Evolutionary conservation across 2,797 vertebrate species (phyloP), one percentile per base, ranked within the genome.

Genomic region (Manis pentadactyla): DNA sequence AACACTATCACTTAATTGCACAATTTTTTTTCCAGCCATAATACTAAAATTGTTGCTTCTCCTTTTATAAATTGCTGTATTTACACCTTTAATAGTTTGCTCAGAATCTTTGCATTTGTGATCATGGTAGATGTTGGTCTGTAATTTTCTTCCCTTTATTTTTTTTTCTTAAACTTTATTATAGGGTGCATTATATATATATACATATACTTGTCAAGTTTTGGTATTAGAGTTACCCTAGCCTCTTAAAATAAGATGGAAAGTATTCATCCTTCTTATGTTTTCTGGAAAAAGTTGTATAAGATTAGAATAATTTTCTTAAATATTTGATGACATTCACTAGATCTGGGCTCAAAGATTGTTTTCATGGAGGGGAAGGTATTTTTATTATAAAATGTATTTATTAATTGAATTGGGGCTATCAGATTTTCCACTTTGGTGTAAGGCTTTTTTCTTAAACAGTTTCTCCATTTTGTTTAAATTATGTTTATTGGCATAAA

Each of bases 401-500:
- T 49, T 77, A 53, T 63, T 63, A 63, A 39, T 59, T 71, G 18
- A 69, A 34, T 64, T 87, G 87, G 4, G 23, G 29, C 9, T 55
- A 19, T 57, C 34, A 91, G 8, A 78, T 51, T 90, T 86, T 77
- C 17, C 4, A 82, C 5, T 63, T 53, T 82, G 75, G 15, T 17
- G 37, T 31, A 75, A 12, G 1, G 31, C 34, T 81, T 37, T 51
- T 46, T 71, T 74, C 61, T 13, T 11, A 59, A 37, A 21, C 2
- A 57, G 53, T 91, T 86, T 82, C 1, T 12, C 11, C 17, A 83
- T 73, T 71, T 84, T 12, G 49, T 77, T 42, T 51, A 75, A 94
- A 42, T 74, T 93, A 55, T 7, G 19, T 39, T 84, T 94, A 61
- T 77, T 87, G 49, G 4, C 49, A 68, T 39, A 53, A 92, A 69